phyloP scores from a whole-genome alignment of 2,113 vertebrate species.

The Ammodytes dubius region DNA sequence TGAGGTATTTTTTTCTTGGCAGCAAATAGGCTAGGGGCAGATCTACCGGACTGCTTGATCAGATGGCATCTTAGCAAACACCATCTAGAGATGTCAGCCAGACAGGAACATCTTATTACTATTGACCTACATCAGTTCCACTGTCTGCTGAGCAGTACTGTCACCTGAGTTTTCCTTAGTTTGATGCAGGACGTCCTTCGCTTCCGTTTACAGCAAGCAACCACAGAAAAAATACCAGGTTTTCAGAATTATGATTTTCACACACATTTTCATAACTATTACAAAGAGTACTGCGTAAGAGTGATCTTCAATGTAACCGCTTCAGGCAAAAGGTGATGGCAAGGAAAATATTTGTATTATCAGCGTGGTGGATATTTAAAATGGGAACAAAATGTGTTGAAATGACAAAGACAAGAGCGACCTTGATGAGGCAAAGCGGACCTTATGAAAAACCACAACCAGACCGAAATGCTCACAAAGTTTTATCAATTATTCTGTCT shows the following conservation, averaged over 20 bases:
- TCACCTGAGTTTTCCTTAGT: background rate
- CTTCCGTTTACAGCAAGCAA: background rate
- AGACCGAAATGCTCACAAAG: too few relatives aligned
- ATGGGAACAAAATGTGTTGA: too few relatives aligned
- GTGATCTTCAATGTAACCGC: too few relatives aligned
- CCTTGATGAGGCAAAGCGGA: too few relatives aligned
- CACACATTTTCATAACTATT: too few relatives aligned
- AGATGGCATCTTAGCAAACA: conserved; percentile 12
- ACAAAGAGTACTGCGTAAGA: too few relatives aligned
- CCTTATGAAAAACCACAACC: too few relatives aligned
- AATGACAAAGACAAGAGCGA: too few relatives aligned
- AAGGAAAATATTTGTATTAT: too few relatives aligned
- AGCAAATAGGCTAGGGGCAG: conserved; percentile 16
- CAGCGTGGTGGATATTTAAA: too few relatives aligned
- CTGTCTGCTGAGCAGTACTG: background rate
- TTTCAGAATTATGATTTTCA: background rate
- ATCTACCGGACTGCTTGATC: conserved; percentile 18
- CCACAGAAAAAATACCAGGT: background rate
- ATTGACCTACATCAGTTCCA: conserved; percentile 9
- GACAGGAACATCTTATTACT: conserved; percentile 8
- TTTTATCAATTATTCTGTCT: too few relatives aligned
- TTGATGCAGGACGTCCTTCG: background rate
- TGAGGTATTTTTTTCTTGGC: conserved; percentile 27
- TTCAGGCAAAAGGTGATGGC: too few relatives aligned
- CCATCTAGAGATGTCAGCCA: conserved; percentile 17